Conservation (phyloP, 2,888 invertebrate genomes). For the Sinotaia quadrata region DNA sequence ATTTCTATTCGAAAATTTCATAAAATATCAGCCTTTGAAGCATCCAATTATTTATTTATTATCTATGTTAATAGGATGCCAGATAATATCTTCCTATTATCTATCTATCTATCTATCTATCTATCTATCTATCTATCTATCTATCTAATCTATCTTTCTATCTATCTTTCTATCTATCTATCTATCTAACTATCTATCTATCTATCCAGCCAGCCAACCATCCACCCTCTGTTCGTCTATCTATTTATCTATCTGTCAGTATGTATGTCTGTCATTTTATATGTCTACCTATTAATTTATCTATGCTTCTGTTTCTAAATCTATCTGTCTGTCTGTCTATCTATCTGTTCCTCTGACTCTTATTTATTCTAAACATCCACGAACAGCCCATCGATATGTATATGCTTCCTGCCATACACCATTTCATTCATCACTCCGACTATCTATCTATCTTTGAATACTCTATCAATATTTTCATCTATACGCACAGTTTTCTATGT, state of each 20-base stretch:
- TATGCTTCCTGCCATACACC: no score
- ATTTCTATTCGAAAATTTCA: no score
- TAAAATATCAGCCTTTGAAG: no score
- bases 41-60: no score
- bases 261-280: background rate
- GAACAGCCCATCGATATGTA: no score
- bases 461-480: no score
- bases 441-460: slow-evolving; percentile 5
- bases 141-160: no score
- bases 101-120: no score
- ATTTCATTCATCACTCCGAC: slow-evolving; percentile 6
- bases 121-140: no score
- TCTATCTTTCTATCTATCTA: slow-evolving; percentile 15
- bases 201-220: background rate
- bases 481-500: no score
- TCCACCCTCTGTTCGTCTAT: background rate
- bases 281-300: background rate
- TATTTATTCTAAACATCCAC: slow-evolving; percentile 4
- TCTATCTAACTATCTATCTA: slow-evolving; percentile 2
- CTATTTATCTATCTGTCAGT: background rate
- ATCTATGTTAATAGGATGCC: no score
- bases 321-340: slow-evolving; percentile 15
- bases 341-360: slow-evolving; percentile 5
- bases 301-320: slow-evolving; percentile 13
- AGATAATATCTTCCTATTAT: background rate